Evolutionary conservation across 2,113 vertebrate genomes (phyloP).

Genomic region (Nanorana parkeri): DNA sequence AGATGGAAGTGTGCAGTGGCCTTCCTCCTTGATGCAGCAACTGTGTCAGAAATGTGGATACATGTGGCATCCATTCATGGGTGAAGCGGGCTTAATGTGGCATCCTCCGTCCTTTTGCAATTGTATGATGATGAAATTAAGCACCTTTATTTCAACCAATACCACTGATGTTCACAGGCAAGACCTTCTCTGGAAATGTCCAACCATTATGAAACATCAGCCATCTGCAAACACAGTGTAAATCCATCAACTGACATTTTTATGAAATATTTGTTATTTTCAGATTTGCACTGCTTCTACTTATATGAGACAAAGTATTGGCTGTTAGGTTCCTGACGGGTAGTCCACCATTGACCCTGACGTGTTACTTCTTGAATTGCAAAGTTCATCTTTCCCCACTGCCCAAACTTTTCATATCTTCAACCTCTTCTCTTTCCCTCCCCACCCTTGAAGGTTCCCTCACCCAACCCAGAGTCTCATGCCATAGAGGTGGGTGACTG

Average conservation of each 20-base stretch:
- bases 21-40: constrained; percentile 81
- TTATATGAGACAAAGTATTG: constrained; percentile 11
- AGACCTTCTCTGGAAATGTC: constrained; percentile 60
- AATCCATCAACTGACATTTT: not conserved
- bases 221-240: constrained; percentile 46
- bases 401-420: constrained; percentile 63
- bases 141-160: constrained; percentile 44
- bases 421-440: constrained; percentile 61
- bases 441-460: constrained; percentile 62
- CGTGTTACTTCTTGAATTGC: constrained; percentile 61
- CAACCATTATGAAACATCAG: constrained; percentile 50
- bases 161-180: constrained; percentile 7
- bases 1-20: constrained; percentile 76
- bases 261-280: not conserved
- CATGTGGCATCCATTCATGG: constrained; percentile 45
- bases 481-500: constrained; percentile 91
- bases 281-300: not conserved
- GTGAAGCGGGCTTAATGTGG: constrained; percentile 40
- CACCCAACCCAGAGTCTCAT: constrained; percentile 74
- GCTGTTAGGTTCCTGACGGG: constrained; percentile 6
- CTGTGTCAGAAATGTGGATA: constrained; percentile 70
- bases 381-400: constrained; percentile 36
- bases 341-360: constrained; percentile 60
- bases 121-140: constrained; percentile 39
- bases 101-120: constrained; percentile 38